A percentile compares a stretch with the other conserved stretches of the same genome.
phyloP scores from a whole-genome alignment of 2,797 vertebrate genomes.

The Falco peregrinus region DNA sequence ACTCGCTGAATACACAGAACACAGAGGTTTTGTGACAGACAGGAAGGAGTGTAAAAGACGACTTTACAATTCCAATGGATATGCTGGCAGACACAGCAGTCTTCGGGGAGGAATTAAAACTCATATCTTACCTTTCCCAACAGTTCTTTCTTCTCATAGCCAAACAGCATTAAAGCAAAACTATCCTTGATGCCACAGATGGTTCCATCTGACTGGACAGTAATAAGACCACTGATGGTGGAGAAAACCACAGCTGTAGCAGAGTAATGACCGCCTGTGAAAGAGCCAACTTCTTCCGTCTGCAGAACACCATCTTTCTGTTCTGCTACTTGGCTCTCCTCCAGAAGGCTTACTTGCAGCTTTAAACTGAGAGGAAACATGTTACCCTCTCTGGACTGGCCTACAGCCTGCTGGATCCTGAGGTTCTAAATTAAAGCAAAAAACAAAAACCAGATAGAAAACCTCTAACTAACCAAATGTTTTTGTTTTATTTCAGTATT shows the following conservation, averaged over 20 bases:
- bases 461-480: background rate
- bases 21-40: background rate
- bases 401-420: slow-evolving; percentile 83
- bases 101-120: background rate
- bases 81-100: background rate
- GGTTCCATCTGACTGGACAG: slow-evolving; percentile 83
- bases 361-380: slow-evolving; percentile 87
- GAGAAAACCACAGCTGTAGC: slow-evolving; percentile 87
- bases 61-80: background rate
- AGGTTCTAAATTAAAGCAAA: slow-evolving; percentile 75
- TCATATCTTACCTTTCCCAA: slow-evolving; percentile 85
- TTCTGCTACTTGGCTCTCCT: slow-evolving; percentile 14
- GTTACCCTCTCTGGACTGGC: slow-evolving; percentile 78
- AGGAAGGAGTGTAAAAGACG: background rate
- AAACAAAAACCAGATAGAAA: background rate
- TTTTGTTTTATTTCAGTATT: background rate
- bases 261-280: slow-evolving; percentile 72
- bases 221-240: slow-evolving; percentile 86
- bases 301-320: background rate
- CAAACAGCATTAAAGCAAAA: slow-evolving; percentile 86
- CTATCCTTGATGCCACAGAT: slow-evolving; percentile 85
- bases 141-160: slow-evolving; percentile 85
- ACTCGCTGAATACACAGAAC: rapidly evolving
- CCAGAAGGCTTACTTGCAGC: slow-evolving; percentile 73
- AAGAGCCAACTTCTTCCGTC: background rate